phyloP scores from a whole-genome alignment of 1,140 invertebrate genomes.

The Thaumatotibia leucotreta region DNA sequence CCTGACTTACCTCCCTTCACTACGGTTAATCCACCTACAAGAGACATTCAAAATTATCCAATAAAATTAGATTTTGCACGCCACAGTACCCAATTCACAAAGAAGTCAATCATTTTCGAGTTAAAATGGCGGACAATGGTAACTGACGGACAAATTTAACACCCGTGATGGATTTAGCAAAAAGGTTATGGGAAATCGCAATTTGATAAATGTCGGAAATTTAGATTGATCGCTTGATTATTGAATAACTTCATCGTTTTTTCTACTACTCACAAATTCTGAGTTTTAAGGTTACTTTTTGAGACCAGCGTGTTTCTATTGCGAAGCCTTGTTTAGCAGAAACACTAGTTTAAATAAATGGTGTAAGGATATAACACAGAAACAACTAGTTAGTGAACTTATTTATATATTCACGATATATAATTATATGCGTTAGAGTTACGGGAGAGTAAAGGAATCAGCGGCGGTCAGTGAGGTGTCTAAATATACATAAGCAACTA shows the following conservation, averaged over 20 bases:
- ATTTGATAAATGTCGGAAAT: conserved; percentile 27
- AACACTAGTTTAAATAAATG: no score
- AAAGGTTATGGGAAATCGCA: conserved; percentile 31
- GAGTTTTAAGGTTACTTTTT: no score
- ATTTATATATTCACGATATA: no score
- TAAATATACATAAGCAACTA: no score
- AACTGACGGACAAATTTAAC: conserved; percentile 60
- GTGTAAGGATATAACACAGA: no score
- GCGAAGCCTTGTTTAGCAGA: no score
- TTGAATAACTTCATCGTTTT: not conserved
- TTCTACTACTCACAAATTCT: no score
- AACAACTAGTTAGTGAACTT: no score
- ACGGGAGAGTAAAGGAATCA: no score
- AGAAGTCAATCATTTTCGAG: conserved; percentile 68
- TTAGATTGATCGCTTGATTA: conserved; percentile 6
- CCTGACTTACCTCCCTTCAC: conserved; percentile 30
- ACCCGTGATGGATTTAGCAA: conserved; percentile 50
- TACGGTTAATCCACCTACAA: conserved; percentile 36
- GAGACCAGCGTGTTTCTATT: no score
- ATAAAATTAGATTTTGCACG: conserved; percentile 63
- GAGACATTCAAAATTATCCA: conserved; percentile 47
- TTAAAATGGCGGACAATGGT: conserved; percentile 38
- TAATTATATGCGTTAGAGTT: no score
- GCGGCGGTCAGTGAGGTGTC: no score
- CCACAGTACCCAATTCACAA: conserved; percentile 50